phyloP scores from a whole-genome alignment of 2,113 vertebrate genomes.

The Cisticola juncidis region DNA sequence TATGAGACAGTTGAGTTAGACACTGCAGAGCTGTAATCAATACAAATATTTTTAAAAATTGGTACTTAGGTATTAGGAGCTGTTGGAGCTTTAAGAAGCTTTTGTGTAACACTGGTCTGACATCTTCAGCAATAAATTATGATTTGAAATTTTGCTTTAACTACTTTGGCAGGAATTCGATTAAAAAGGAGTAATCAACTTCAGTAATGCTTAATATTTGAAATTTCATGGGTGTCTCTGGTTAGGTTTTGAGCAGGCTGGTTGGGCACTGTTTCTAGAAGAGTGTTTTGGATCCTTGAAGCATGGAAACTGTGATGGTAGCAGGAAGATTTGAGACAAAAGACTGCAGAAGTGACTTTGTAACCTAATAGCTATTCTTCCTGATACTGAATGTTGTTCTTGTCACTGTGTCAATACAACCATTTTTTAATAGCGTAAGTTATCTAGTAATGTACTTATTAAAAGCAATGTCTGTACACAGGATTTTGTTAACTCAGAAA shows the following conservation, averaged over 20 bases:
- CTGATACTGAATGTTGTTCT: not conserved
- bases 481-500: not conserved
- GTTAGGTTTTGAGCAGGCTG: not conserved
- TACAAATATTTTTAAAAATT: accelerated
- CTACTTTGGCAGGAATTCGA: not conserved
- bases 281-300: not conserved
- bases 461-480: accelerated
- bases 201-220: not conserved
- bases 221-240: not conserved
- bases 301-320: not conserved
- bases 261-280: not conserved
- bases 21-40: not conserved
- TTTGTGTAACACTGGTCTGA: not conserved
- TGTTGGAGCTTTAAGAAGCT: not conserved
- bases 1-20: not conserved
- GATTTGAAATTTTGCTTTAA: not conserved
- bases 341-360: not conserved
- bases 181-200: not conserved
- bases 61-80: not conserved
- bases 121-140: not conserved
- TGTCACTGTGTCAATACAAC: not conserved
- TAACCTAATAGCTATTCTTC: not conserved
- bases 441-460: not conserved
- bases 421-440: not conserved
- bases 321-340: not conserved